Percentiles rank a stretch among this genome's conserved stretches.
Conservation (phyloP, 2,797 vertebrate genomes). For the Smutsia gigantea region DNA sequence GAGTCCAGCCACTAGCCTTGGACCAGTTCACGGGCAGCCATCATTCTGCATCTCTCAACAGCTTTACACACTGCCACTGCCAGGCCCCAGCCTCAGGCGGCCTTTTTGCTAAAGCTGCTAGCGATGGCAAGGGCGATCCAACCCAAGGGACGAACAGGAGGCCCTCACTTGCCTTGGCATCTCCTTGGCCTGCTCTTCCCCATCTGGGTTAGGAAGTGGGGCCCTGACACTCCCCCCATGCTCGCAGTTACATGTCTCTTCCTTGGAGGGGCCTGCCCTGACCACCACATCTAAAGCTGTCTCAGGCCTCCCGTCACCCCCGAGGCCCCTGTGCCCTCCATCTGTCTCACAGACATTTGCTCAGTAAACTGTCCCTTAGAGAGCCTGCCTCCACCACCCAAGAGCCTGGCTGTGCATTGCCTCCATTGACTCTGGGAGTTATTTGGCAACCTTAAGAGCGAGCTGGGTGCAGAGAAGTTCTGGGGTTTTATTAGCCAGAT, state of each 20-base stretch:
- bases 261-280: neutral
- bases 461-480: neutral
- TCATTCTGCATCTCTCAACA: constrained; percentile 72
- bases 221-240: too few species aligned
- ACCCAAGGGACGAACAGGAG: neutral
- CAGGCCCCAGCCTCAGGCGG: neutral
- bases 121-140: neutral
- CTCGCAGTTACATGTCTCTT: neutral
- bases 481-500: neutral
- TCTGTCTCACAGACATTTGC: too few species aligned
- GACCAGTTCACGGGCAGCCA: constrained; percentile 93
- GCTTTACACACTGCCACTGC: neutral
- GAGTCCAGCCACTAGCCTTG: constrained; percentile 93
- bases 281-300: neutral
- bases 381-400: neutral
- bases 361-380: neutral
- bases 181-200: neutral
- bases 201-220: too few species aligned
- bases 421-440: neutral
- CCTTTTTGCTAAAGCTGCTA: neutral
- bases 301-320: too few species aligned
- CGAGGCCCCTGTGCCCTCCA: neutral
- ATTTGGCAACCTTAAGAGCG: neutral
- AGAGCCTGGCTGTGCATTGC: neutral
- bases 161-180: neutral